These are phyloP conservation scores for Tychaedon coryphoeus DNA, from an alignment of 2,113 vertebrate genomes.

Conservation along the genomic window DNA sequence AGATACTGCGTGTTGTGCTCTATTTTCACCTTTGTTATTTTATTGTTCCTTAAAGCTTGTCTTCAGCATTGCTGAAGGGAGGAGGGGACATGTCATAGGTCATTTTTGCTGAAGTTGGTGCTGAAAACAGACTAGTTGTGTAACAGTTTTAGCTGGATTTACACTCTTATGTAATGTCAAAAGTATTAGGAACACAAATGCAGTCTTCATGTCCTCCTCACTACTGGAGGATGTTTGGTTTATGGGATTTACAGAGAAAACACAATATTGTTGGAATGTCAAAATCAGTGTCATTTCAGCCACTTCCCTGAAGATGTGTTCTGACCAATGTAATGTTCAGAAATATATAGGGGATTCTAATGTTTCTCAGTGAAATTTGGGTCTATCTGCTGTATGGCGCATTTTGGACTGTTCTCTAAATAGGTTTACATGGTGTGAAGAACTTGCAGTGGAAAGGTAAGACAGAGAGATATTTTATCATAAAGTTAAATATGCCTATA, in stretches of 20 bases:
- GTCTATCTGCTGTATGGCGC: neutral
- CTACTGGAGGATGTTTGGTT: neutral
- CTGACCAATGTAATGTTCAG: neutral
- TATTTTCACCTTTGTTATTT: neutral
- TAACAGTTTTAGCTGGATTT: slow-evolving; percentile 39
- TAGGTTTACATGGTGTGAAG: neutral
- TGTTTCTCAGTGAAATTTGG: neutral
- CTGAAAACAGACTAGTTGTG: slow-evolving; percentile 20
- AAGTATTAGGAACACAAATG: neutral
- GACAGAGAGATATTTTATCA: neutral
- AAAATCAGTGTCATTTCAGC: neutral
- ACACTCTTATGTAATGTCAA: neutral
- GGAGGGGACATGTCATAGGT: neutral
- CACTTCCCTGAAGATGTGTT: neutral
- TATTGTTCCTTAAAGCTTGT: neutral
- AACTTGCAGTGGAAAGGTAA: neutral
- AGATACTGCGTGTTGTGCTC: neutral
- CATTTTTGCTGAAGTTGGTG: neutral
- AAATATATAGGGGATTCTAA: neutral
- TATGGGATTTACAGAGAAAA: neutral
- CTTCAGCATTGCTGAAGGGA: neutral
- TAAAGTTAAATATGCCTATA: neutral
- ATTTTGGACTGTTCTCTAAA: neutral
- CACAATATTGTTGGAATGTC: neutral
- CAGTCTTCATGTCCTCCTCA: neutral